Evolutionary conservation across 2,797 vertebrate genomes (phyloP), one percentile per base, ranked within the genome.

Genomic region (Eidolon dupreanum): DNA sequence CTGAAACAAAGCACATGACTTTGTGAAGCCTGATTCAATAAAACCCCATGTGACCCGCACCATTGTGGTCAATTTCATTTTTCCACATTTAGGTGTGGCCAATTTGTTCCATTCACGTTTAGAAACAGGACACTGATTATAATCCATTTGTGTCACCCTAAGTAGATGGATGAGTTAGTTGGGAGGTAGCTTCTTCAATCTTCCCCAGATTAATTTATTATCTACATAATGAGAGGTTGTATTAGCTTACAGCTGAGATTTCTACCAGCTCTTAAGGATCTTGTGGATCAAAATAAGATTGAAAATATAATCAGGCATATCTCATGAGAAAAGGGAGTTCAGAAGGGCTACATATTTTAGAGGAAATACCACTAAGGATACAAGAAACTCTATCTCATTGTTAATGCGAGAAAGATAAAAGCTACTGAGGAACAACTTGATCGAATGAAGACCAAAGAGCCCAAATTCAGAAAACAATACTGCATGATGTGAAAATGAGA

Each of bases 391-490:
- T 8, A 24, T 55, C 51, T 95, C 31, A 53, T 59, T 86, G 65
- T 28, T 90, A 73, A 79, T 65, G 31, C 90, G 68, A 84, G 70
- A 81, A 59, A 88, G 77, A 86, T 16, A 59, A 86, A 95, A 78
- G 16, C 43, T 78, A 87, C 3, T 3, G 3, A 65, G 10, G n/a
- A 68, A 79, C 6, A 85, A 70, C 22, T 61, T 13, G n/a, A 83
- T 13, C 66, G 87, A 93, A 68, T 36, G 20, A 89, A 92, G 38
- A 82, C 65, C 59, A 46, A 87, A 81, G 24, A 77, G 8, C 57
- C 15, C 51, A 51, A 24, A 55, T 90, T 93, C 61, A 87, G 81
- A 92, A 96, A 94, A 79, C 28, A 89, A 81, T 36, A 84, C 31
- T 68, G 59, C 3, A 65, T 90, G n/a, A 66, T 59, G 26, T 36